Percentiles rank a stretch among this genome's conserved stretches.
phyloP scores from a whole-genome alignment of 2,797 vertebrate species.

The Atherinosoma microstoma region DNA sequence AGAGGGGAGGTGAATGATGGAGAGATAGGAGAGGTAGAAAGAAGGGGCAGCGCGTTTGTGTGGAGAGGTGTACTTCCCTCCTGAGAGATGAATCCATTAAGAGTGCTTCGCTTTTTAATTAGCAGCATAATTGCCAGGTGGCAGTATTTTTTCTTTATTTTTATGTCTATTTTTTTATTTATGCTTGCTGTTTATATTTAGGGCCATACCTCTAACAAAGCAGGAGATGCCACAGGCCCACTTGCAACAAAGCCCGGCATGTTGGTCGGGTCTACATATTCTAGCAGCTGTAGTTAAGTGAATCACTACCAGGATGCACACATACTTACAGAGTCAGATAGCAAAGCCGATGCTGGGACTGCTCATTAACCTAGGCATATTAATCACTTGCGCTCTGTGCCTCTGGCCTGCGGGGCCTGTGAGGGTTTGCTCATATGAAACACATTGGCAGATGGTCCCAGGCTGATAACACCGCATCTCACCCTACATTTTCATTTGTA shows the following conservation, averaged over 20 bases:
- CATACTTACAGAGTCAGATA: constrained; percentile 60
- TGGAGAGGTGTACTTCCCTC: constrained; percentile 57
- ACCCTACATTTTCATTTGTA: constrained; percentile 31
- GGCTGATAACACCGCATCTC: constrained; percentile 63
- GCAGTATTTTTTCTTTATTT: constrained; percentile 34
- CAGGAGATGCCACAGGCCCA: constrained; percentile 63
- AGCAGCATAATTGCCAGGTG: constrained; percentile 83
- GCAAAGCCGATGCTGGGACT: constrained; percentile 66
- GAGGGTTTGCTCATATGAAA: constrained; percentile 73
- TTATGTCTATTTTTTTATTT: constrained; percentile 53
- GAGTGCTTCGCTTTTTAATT: constrained; percentile 82
- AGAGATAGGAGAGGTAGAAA: constrained; percentile 32
- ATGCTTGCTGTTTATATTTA: constrained; percentile 72
- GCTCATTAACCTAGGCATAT: constrained; percentile 82
- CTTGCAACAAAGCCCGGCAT: constrained; percentile 44
- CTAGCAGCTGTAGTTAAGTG: constrained; percentile 59
- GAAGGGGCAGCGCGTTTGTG: constrained; percentile 35
- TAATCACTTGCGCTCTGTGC: constrained; percentile 75
- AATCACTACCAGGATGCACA: constrained; percentile 61
- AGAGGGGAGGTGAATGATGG: constrained; percentile 31
- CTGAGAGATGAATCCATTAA: constrained; percentile 81
- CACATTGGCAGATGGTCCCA: constrained; percentile 77
- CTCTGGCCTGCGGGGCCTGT: constrained; percentile 65
- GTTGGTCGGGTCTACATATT: constrained; percentile 51
- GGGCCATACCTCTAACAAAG: constrained; percentile 57